Evolutionary conservation across 2,113 vertebrate genomes (phyloP), one percentile per base, ranked within the genome.

Genomic region (Pelodiscus sinensis): DNA sequence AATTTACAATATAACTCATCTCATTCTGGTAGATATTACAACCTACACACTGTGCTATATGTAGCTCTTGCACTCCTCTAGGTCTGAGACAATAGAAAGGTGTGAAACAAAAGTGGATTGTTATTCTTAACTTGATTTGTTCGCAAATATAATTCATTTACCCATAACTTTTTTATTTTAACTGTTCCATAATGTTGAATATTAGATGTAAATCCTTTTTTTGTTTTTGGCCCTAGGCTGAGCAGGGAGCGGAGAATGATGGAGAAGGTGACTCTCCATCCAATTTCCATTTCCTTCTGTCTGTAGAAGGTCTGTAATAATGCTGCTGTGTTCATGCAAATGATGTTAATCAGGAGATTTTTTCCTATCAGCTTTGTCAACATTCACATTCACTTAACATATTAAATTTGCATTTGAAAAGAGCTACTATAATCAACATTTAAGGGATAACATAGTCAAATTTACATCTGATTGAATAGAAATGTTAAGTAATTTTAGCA

Each of bases 341-440:
- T 95, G 96, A 92, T 97, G 96, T 96, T 97, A 97, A 98, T 98
- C 95, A 95, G 96, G 94, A 96, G 89, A 95, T 97, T 97, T 95
- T 95, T 97, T 97, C 57, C 6, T 97, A 95, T 96, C 95, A 96
- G 94, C 97, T 96, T 97, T 97, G 96, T 98, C 97, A 98, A 98
- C 98, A 97, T 98, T 98, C 98, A 98, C 95, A 97, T 97, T 98
- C 97, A 97, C 97, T 97, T 98, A 97, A 97, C 95, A 96, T 97
- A 94, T 75, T 94, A 83, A 93, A 98, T 98, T 98, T 98, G 96
- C 98, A 98, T 98, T 96, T 98, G 97, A 98, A 98, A 98, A 97
- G 96, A 91, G 56, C 95, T 96, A 92, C 94, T 97, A 96, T 97
- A 98, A 98, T 98, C 97, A 98, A 97, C 98, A 97, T 98, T 98